phyloP scores from a whole-genome alignment of 2,888 invertebrate genomes.

The Timema podura region DNA sequence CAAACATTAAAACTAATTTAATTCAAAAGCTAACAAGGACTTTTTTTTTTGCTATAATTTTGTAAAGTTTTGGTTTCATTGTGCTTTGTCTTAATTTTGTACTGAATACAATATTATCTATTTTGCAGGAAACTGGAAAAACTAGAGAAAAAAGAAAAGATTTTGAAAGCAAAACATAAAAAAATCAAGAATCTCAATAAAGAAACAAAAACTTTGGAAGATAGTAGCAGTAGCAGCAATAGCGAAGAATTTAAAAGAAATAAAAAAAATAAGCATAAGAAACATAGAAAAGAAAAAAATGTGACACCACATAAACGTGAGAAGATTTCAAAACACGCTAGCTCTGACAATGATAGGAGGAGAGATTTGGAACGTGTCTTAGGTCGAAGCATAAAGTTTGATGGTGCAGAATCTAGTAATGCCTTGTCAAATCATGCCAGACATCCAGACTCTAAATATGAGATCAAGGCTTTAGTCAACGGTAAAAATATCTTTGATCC shows the following conservation, averaged over 20 bases:
- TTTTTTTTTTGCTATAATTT: neutral
- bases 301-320: neutral
- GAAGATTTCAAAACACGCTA: neutral
- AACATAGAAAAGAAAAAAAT: conserved; percentile 11
- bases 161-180: conserved; percentile 9
- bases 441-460: too few species aligned
- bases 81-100: neutral
- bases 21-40: neutral
- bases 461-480: too few species aligned
- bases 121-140: conserved; percentile 22
- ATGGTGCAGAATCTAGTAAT: neutral
- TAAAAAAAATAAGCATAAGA: neutral
- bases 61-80: neutral
- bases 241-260: neutral
- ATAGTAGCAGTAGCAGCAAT: conserved; percentile 1
- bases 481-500: too few species aligned
- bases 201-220: neutral
- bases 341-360: neutral
- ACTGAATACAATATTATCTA: neutral
- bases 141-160: conserved; percentile 21
- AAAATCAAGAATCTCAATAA: conserved; percentile 18
- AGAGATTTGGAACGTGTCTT: conserved; percentile 7
- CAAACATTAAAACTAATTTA: neutral
- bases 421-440: too few species aligned
- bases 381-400: conserved; percentile 21